phyloP scores from a whole-genome alignment of 2,888 invertebrate genomes.

The Dusona sp. region DNA sequence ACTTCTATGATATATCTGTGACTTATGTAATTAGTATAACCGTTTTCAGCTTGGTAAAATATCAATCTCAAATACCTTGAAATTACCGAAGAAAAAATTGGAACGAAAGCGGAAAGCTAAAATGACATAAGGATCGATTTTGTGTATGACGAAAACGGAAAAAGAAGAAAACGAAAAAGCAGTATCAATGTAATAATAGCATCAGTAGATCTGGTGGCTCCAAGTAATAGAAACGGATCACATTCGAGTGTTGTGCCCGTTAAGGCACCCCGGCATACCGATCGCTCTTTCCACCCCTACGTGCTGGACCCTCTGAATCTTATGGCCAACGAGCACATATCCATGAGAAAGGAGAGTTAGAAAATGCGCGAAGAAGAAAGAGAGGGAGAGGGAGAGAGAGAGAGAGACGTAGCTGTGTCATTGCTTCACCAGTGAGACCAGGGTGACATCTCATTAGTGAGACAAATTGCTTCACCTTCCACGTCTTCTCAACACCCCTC shows the following conservation, averaged over 20 bases:
- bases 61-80: too few species aligned
- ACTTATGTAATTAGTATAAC: too few species aligned
- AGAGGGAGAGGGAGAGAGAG: conserved; percentile 36
- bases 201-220: conserved; percentile 31
- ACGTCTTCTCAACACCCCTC: conserved; percentile 46
- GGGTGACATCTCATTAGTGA: conserved; percentile 85
- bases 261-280: conserved; percentile 74
- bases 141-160: background rate
- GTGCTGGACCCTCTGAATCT: conserved; percentile 58
- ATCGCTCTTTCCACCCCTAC: conserved; percentile 72
- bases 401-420: conserved; percentile 68
- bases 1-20: too few species aligned
- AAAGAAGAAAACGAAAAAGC: conserved; percentile 29
- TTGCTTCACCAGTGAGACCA: conserved; percentile 76
- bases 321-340: conserved; percentile 36
- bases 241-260: conserved; percentile 68
- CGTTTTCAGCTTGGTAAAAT: too few species aligned
- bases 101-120: conserved; percentile 53
- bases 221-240: conserved; percentile 56
- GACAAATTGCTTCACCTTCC: conserved; percentile 84
- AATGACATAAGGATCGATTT: conserved; percentile 39
- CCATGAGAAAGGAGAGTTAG: conserved; percentile 2
- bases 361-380: conserved; percentile 60
- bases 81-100: background rate
- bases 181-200: conserved; percentile 53